A percentile compares a stretch with the other conserved stretches of the same genome.
phyloP scores from a whole-genome alignment of 2,113 vertebrate genomes.

The Perca flavescens region DNA sequence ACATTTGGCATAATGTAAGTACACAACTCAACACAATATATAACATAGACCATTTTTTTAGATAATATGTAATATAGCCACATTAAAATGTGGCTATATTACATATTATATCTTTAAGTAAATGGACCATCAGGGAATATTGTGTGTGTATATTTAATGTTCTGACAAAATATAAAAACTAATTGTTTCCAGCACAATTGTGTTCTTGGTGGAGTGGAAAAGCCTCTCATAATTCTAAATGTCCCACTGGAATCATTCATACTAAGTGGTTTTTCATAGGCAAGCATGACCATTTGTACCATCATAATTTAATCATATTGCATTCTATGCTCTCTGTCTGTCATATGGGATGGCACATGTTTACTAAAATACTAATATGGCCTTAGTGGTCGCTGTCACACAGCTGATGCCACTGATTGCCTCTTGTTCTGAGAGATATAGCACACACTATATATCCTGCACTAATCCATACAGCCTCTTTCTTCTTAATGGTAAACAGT shows the following conservation, averaged over 20 bases:
- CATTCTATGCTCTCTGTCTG: background rate
- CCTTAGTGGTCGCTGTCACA: background rate
- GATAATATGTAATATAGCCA: too few relatives aligned
- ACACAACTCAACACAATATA: too few relatives aligned
- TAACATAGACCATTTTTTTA: too few relatives aligned
- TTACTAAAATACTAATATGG: background rate
- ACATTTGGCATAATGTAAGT: too few relatives aligned
- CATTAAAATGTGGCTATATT: too few relatives aligned
- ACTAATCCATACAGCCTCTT: too few relatives aligned
- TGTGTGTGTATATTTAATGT: background rate
- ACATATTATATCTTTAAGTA: background rate
- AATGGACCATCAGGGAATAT: background rate
- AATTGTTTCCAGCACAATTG: too few relatives aligned
- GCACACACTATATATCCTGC: too few relatives aligned
- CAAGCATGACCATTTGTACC: background rate
- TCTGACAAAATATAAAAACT: background rate
- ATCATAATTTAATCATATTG: background rate
- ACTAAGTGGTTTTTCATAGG: background rate
- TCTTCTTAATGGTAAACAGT: too few relatives aligned
- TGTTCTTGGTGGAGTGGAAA: background rate
- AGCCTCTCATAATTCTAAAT: background rate
- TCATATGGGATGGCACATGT: background rate
- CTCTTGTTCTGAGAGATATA: background rate
- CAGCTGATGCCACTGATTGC: conserved; percentile 1
- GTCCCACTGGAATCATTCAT: background rate